Base-by-base conservation (phyloP, 2,888 invertebrate species). In the Orthosia gothica region DNA sequence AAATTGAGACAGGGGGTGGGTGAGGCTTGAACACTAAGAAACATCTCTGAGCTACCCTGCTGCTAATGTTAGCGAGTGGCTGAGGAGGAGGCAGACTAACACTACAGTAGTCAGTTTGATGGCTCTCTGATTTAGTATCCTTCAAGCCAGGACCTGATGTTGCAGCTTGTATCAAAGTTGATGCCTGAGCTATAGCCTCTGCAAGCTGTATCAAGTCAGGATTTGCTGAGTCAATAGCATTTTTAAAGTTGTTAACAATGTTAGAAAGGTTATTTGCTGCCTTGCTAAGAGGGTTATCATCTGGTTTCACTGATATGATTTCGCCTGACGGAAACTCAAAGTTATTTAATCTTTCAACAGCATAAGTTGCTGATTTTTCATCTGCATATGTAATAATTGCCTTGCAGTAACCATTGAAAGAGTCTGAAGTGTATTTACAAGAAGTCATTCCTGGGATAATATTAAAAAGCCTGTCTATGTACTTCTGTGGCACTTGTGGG, bases 291-390 rank as follows among this genome's bases (percentile, higher is more conserved):
- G 93, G 92, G 82, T 96, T 96, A 23, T 92, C 92, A 84, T 98
- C 97, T 20, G 97, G 97, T 91, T 97, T 97, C 0, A 98, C 98
- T 79, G 98, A 97, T 87, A 99, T 95, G 67, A 98, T 97, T 91
- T 98, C 98, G 52, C 99, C 99, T 26, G 98, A 98, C 0, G 99
- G 99, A 95, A 99, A 99, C 93, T 99, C 99, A 93, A 99, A 98
- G 12, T 98, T 98, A 92, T 99, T 98, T 70, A 99, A 96, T 93
- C 98, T 98, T 87, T 99, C 98, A 86, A 98, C 97, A 59, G 98
- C 98, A 95, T 98, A 98, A 0, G 92, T 90, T 23, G 96, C 97
- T 45, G 93, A 91, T 77, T 91, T 92, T 70, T 93, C 91, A 77
- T 91, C 92, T 13, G 92, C 89, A 90, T 96, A 97, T n/a, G 93